Evolutionary conservation across 1,140 invertebrate species (phyloP).

Genomic region (Drosophila pseudoananassae): DNA sequence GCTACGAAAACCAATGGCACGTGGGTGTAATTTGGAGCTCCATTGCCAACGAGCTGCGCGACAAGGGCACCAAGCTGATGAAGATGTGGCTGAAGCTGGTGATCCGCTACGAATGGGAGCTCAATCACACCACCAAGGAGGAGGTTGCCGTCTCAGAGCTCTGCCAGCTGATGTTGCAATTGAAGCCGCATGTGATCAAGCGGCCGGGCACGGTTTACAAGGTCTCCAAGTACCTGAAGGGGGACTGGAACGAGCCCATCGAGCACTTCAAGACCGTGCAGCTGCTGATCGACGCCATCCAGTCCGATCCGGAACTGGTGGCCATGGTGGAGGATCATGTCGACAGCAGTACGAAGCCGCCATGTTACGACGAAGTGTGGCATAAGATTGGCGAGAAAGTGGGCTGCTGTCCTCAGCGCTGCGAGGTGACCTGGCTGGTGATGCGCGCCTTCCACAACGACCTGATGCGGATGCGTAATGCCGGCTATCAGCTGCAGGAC

Average conservation of each 20-base stretch:
- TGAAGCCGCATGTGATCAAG: conserved; percentile 25
- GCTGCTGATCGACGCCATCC: conserved; percentile 49
- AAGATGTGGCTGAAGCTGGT: conserved; percentile 65
- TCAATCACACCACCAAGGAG: not conserved
- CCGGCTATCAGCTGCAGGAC: conserved; percentile 68
- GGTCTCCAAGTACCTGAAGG: conserved; percentile 49
- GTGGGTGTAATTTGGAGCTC: conserved; percentile 66
- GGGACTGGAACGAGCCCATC: conserved; percentile 60
- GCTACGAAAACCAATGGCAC: conserved; percentile 44
- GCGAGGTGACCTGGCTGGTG: conserved; percentile 71
- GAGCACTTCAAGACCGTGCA: conserved; percentile 65
- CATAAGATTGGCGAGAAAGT: conserved; percentile 2
- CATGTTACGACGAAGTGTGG: conserved; percentile 50
- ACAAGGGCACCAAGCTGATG: conserved; percentile 79
- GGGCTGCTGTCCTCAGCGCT: conserved; percentile 33
- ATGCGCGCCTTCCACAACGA: conserved; percentile 68
- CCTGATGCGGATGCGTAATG: conserved; percentile 56
- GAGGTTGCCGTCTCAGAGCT: conserved; percentile 13
- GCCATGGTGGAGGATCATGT: conserved; percentile 23
- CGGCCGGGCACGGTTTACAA: conserved; percentile 54
- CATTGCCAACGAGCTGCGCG: conserved; percentile 62
- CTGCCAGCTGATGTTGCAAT: conserved; percentile 26
- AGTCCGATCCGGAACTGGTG: conserved; percentile 33
- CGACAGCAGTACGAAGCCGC: not conserved
- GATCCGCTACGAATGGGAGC: conserved; percentile 73